Evolutionary conservation across 2,113 vertebrate genomes (phyloP).

Genomic region (Chloroceryle aenea): DNA sequence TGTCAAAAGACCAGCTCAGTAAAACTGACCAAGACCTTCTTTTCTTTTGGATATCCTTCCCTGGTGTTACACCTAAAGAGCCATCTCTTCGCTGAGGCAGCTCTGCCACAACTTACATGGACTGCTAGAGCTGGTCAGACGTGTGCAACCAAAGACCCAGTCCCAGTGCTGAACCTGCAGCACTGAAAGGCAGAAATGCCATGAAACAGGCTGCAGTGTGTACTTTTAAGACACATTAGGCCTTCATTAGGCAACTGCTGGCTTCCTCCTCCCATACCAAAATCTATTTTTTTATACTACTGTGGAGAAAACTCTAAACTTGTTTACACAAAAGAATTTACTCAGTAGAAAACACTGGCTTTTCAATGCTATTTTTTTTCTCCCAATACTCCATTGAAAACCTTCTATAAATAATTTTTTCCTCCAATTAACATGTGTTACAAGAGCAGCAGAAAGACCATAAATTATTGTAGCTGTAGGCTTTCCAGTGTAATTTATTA

Average conservation of each 20-base stretch:
- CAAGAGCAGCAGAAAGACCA: slow-evolving; percentile 35
- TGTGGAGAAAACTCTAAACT: background rate
- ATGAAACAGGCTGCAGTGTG: background rate
- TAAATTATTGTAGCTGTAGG: slow-evolving; percentile 42
- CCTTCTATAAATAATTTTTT: slow-evolving; percentile 25
- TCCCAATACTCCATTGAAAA: background rate
- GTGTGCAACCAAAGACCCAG: background rate
- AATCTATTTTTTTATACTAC: background rate
- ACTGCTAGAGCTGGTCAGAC: too few species aligned
- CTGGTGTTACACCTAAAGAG: background rate
- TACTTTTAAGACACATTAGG: background rate
- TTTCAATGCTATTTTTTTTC: background rate
- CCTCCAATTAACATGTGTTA: slow-evolving; percentile 41
- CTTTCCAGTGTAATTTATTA: slow-evolving; percentile 58
- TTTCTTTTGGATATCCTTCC: background rate
- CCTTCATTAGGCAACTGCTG: background rate
- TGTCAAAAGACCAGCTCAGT: background rate
- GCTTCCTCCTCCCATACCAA: background rate
- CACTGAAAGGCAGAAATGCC: background rate
- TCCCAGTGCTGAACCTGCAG: background rate
- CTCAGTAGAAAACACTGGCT: background rate
- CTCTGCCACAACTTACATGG: background rate
- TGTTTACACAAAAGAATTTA: background rate
- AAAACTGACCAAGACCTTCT: background rate
- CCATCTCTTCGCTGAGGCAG: background rate